Conservation (phyloP, 2,797 vertebrate genomes). For the Ibycter americanus region DNA sequence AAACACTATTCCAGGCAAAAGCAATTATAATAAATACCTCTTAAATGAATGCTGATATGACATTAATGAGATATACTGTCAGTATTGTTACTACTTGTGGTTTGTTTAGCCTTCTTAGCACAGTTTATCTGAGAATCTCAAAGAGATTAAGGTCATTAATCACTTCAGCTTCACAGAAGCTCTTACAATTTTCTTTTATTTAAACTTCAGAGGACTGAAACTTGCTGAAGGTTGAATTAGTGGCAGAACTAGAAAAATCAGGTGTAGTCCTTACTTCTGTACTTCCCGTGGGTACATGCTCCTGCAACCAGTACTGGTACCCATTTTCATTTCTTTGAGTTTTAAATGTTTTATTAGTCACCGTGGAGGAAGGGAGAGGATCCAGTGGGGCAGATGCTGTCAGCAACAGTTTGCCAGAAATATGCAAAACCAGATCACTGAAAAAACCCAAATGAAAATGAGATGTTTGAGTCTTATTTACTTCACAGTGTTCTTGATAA, state of each 20-base stretch:
- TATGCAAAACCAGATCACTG: not conserved
- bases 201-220: not conserved
- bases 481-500: not conserved
- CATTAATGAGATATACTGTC: not conserved
- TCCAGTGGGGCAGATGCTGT: not conserved
- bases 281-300: rapidly evolving
- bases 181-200: not conserved
- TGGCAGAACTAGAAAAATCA: not conserved
- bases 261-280: not conserved
- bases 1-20: not conserved
- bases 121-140: not conserved
- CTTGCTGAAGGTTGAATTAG: not conserved
- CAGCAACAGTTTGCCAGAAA: not conserved
- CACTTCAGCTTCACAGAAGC: not conserved
- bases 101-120: not conserved
- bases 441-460: not conserved
- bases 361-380: not conserved
- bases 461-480: not conserved
- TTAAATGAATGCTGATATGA: not conserved
- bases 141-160: not conserved
- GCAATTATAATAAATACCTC: not conserved
- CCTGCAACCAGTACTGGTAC: rapidly evolving
- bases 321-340: not conserved
- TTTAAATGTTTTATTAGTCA: not conserved
- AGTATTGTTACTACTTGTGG: not conserved